Evolutionary conservation across 2,797 vertebrate species (phyloP), one percentile per base, ranked within the genome.

Genomic region (Siniperca obscura): DNA sequence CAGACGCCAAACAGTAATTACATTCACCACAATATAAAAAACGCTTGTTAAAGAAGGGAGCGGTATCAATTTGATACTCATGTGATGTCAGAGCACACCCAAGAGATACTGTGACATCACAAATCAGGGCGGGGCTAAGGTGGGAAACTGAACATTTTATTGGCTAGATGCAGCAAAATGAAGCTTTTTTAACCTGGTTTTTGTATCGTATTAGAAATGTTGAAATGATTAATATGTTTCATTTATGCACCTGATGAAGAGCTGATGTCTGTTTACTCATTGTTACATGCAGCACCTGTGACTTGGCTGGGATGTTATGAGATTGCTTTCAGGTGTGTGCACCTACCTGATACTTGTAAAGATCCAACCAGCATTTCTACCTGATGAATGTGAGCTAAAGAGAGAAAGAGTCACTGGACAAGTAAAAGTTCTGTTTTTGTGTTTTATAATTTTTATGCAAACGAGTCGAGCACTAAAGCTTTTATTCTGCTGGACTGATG

Each of bases 401-500:
- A 57, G 25, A 40, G 12, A 57, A 1, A 52, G n/a, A 83, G 22
- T 76, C 50, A 60, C 66, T 73, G 75, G 74, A 48, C 4, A 50
- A 69, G 72, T 21, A 21, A 69, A 68, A 59, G 50, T 70, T 78
- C 7, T 78, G 44, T 59, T 60, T 78, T 75, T 70, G 55, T 86
- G 80, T 85, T 87, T 81, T 65, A 22, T 70, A 3, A 46, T 70
- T 90, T 85, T 89, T 84, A 91, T 91, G 90, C 86, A 91, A 89
- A 85, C 1, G 11, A 74, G 70, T 79, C 10, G 14, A 90, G 79
- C 76, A 79, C 69, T 78, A 53, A 85, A 86, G 86, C 82, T 86
- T 86, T 83, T 60, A 60, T 71, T 76, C 55, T 86, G 85, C 76
- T 72, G 85, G 81, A 76, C 74, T 30, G 79, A 88, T 55, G 89